A percentile compares a stretch with the other conserved stretches of the same genome.
phyloP scores from a whole-genome alignment of 1,140 invertebrate genomes.

The Campoletis sonorensis region DNA sequence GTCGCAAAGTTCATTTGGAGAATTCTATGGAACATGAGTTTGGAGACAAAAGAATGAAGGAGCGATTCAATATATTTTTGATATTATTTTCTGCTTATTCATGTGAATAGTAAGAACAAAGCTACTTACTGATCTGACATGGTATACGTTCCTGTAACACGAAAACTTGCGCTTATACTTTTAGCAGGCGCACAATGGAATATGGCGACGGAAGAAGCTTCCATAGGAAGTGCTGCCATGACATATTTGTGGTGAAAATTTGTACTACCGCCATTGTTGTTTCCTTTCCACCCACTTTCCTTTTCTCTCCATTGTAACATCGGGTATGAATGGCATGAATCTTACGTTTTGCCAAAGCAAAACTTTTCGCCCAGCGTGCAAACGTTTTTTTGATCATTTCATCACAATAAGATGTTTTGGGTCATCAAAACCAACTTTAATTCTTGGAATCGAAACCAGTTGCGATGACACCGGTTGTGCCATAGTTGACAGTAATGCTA shows the following conservation, averaged over 20 bases:
- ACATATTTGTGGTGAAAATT: background rate
- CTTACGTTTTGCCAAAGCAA: background rate
- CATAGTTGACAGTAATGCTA: constrained; percentile 84
- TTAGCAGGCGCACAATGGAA: constrained; percentile 9
- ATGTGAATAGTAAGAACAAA: constrained; percentile 46
- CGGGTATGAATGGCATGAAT: constrained; percentile 12
- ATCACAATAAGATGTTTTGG: constrained; percentile 16
- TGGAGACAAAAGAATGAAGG: background rate
- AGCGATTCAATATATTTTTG: constrained; percentile 54
- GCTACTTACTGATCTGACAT: constrained; percentile 69
- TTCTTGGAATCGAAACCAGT: constrained; percentile 98
- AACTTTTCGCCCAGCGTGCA: background rate
- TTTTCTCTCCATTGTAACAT: too few species aligned
- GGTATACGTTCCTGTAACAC: constrained; percentile 47
- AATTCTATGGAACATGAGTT: constrained; percentile 8
- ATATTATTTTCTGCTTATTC: constrained; percentile 27
- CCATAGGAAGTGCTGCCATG: background rate
- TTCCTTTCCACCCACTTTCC: background rate
- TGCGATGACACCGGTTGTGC: constrained; percentile 98
- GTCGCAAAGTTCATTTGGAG: background rate
- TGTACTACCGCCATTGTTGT: background rate
- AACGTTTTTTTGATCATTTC: constrained; percentile 22
- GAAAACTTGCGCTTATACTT: constrained; percentile 21
- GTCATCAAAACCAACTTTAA: constrained; percentile 59
- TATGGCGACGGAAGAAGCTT: background rate